Percentiles rank a stretch among this genome's conserved stretches.
Evolutionary conservation across 2,113 vertebrate species (phyloP).

Genomic region (Patagioenas fasciata): DNA sequence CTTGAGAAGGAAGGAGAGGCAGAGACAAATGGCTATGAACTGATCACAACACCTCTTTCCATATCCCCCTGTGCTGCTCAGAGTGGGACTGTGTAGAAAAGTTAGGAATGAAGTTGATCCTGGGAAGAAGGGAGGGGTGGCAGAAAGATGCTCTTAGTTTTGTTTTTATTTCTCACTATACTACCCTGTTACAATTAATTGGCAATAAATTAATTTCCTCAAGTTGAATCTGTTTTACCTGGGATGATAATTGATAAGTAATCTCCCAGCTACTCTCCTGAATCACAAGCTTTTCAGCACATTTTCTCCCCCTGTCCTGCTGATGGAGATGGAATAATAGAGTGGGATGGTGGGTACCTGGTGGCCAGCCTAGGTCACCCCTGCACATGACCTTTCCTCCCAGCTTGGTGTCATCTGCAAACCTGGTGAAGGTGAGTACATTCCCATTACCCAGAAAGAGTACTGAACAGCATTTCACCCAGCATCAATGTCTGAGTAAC

Average conservation of each 20-base stretch:
- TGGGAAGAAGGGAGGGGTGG: no score
- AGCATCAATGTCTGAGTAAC: not conserved
- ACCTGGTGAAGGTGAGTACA: not conserved
- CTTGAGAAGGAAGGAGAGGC: not conserved
- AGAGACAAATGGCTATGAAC: not conserved
- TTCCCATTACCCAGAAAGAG: no score
- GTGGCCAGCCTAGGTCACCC: not conserved
- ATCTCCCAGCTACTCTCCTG: not conserved
- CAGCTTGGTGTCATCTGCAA: not conserved
- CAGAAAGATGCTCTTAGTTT: no score
- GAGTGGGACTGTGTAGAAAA: no score
- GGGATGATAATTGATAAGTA: not conserved
- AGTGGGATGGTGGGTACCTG: not conserved
- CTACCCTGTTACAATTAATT: no score
- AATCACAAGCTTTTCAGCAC: rapidly evolving
- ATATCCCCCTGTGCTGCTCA: no score
- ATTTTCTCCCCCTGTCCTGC: not conserved
- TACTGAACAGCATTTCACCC: not conserved
- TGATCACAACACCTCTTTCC: no score
- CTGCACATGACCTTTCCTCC: not conserved
- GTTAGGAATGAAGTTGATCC: no score
- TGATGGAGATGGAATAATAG: not conserved
- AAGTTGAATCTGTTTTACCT: not conserved
- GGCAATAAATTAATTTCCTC: not conserved
- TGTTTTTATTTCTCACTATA: no score